phyloP scores from a whole-genome alignment of 2,888 invertebrate species.

The Hesperia comma region DNA sequence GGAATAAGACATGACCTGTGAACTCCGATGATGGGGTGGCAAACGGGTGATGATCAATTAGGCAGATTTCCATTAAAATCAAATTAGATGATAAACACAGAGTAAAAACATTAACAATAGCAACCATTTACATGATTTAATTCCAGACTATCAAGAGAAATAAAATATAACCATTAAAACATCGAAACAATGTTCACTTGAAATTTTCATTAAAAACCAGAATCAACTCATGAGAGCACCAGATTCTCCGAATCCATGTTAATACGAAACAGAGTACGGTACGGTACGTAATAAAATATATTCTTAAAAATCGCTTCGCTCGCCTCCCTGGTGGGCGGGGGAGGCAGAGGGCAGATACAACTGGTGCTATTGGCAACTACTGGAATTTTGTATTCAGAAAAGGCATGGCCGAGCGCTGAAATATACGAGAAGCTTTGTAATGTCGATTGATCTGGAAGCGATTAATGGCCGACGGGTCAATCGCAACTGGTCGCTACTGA shows the following conservation, averaged over 20 bases:
- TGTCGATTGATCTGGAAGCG: background rate
- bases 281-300: constrained; percentile 55
- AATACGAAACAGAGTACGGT: constrained; percentile 9
- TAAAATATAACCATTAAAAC: too few species aligned
- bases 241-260: constrained; percentile 12
- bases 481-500: too few species aligned
- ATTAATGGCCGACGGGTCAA: background rate
- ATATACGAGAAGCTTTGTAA: background rate
- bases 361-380: constrained; percentile 54
- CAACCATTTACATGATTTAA: too few species aligned
- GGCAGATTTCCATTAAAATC: too few species aligned
- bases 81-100: too few species aligned
- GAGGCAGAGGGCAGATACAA: constrained; percentile 36
- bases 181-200: background rate
- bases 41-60: too few species aligned
- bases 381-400: constrained; percentile 24
- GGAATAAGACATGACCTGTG: too few species aligned
- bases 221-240: background rate
- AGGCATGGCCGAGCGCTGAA: background rate
- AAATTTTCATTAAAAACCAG: constrained; percentile 8
- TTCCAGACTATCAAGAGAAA: too few species aligned
- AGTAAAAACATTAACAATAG: too few species aligned
- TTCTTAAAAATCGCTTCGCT: constrained; percentile 70
- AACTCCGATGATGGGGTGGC: too few species aligned
- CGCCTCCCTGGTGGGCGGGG: constrained; percentile 46